A percentile compares a stretch with the other conserved stretches of the same genome.
phyloP scores from a whole-genome alignment of 2,797 vertebrate species.

The Neopelma chrysocephalum region DNA sequence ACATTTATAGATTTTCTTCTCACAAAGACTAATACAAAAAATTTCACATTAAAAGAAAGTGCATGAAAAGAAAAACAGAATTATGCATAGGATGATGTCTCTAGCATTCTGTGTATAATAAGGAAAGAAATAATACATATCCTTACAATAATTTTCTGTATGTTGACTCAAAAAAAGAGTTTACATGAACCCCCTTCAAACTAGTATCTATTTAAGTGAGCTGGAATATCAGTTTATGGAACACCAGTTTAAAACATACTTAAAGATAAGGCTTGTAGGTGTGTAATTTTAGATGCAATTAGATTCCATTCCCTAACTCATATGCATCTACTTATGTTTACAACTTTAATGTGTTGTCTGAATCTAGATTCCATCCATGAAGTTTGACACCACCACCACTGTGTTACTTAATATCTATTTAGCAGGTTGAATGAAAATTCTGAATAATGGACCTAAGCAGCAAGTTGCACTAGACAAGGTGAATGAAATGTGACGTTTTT shows the following conservation, averaged over 20 bases:
- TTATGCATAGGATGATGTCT: neutral
- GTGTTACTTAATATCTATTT: neutral
- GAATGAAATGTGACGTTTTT: neutral
- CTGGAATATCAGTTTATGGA: neutral
- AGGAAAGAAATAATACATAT: neutral
- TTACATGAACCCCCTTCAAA: neutral
- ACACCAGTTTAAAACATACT: fast-evolving
- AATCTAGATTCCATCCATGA: neutral
- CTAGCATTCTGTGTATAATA: neutral
- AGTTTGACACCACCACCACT: neutral
- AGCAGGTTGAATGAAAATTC: neutral
- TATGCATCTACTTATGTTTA: neutral
- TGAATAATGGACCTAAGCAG: neutral
- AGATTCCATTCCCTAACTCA: neutral
- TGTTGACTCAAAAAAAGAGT: neutral
- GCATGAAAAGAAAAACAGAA: neutral
- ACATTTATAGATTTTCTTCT: neutral
- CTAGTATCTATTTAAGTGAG: neutral
- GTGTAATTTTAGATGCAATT: neutral
- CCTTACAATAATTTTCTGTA: neutral
- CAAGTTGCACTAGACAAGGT: neutral
- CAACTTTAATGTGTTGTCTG: neutral
- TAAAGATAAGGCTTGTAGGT: neutral
- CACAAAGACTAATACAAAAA: neutral
- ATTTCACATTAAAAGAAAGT: neutral